Percentiles rank a stretch among this genome's conserved stretches.
phyloP scores from a whole-genome alignment of 2,797 vertebrate species.

The Ctenopoma kingsleyae region DNA sequence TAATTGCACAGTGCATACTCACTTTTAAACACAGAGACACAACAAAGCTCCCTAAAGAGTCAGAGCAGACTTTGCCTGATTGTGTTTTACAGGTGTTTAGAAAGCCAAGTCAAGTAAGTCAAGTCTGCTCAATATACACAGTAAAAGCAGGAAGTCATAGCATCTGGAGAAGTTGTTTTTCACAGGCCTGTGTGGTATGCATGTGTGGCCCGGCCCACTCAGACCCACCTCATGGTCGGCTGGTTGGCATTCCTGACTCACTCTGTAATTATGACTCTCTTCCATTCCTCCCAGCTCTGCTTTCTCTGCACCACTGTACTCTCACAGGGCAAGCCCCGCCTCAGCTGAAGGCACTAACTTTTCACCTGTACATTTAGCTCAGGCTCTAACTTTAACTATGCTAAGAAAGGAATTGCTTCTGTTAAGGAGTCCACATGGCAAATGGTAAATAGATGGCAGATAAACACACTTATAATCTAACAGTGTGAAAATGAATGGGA shows the following conservation, averaged over 20 bases:
- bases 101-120: conserved; percentile 54
- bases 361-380: conserved; percentile 60
- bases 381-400: conserved; percentile 54
- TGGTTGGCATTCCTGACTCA: conserved; percentile 82
- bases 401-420: background rate
- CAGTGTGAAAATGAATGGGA: conserved; percentile 7
- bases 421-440: conserved; percentile 2
- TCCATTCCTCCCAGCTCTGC: conserved; percentile 62
- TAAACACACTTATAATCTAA: conserved; percentile 19
- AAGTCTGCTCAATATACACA: conserved; percentile 41
- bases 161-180: conserved; percentile 79
- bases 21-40: conserved; percentile 3
- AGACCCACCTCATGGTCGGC: conserved; percentile 79
- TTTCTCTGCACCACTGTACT: conserved; percentile 19
- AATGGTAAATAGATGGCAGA: background rate
- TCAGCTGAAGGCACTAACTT: conserved; percentile 13
- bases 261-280: conserved; percentile 81
- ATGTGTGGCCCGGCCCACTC: conserved; percentile 65
- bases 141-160: conserved; percentile 48
- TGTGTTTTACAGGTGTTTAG: conserved; percentile 63
- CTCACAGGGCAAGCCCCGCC: conserved; percentile 31
- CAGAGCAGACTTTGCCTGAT: conserved; percentile 7
- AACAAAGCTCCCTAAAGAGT: conserved; percentile 26
- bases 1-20: no score
- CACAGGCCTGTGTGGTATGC: conserved; percentile 81